phyloP scores from a whole-genome alignment of 2,888 invertebrate genomes.

The Macrosoma leucophasiata region DNA sequence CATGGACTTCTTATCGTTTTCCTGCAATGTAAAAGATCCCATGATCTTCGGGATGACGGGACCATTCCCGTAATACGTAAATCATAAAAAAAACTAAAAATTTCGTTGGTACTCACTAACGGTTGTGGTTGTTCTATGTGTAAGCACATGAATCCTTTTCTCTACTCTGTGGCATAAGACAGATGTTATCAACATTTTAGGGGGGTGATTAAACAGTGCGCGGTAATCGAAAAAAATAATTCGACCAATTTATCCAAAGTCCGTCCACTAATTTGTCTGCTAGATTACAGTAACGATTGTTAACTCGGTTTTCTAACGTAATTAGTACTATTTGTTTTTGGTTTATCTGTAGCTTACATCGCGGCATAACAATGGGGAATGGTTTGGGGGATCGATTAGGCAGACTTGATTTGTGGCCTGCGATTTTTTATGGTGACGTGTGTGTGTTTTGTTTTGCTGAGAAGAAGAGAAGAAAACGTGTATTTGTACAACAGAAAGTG shows the following conservation, averaged over 20 bases:
- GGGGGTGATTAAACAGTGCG: slow-evolving; percentile 67
- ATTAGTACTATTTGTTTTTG: slow-evolving; percentile 71
- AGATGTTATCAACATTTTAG: slow-evolving; percentile 63
- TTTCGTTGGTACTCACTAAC: no score
- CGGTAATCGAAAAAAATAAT: slow-evolving; percentile 70
- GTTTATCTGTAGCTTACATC: slow-evolving; percentile 51
- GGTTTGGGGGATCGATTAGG: no score
- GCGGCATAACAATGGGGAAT: slow-evolving; percentile 61
- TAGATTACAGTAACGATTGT: slow-evolving; percentile 60
- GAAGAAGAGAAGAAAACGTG: no score
- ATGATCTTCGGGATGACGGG: no score
- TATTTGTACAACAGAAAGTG: no score
- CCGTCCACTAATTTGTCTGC: slow-evolving; percentile 58
- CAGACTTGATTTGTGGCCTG: slow-evolving; percentile 38
- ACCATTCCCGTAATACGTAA: no score
- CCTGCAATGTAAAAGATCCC: no score
- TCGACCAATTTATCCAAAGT: slow-evolving; percentile 64
- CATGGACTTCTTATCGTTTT: no score
- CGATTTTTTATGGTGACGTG: slow-evolving; percentile 25
- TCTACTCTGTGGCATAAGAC: no score
- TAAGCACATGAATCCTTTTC: no score
- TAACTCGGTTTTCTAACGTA: slow-evolving; percentile 58
- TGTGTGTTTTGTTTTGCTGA: no score
- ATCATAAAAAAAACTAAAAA: no score
- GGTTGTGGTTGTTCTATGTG: not conserved